Base-by-base conservation (phyloP, 2,797 vertebrate genomes). In the Megalops cyprinoides region DNA sequence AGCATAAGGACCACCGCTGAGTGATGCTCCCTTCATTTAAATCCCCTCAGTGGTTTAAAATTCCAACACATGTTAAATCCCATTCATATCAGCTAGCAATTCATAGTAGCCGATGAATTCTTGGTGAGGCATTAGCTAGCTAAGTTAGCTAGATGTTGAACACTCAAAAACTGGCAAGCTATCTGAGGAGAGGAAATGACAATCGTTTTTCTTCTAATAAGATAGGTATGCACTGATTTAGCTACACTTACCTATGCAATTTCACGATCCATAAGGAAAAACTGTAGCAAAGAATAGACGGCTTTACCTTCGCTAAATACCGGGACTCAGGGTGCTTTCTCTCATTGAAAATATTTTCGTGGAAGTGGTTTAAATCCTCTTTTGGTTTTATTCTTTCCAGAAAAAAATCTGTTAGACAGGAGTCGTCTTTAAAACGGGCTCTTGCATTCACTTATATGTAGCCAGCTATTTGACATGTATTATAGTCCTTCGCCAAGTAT, bases 401-500 rank as follows among this genome's bases (percentile, higher is more conserved):
- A 69, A 42, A 14, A 37, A 39, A 3, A 2, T 42, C 31, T 69
- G 42, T 37, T 20, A 6, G 42, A n/a, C n/a, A n/a, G n/a, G 14
- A 42, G 20, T 69, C 18, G 12, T 69, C 34, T 39, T 39, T 6
- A 69, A 69, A 69, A 69, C 20, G 31, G 4, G 7, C 37, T 15
- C 42, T 39, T 39, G 65, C 34, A 39, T 69, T 65, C 65, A 39
- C 65, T 69, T 37, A 7, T 6, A 69, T 42, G 31, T 14, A 62
- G 65, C 37, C 65, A 69, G 34, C 65, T 69, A 69, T 31, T 69
- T 69, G 65, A 69, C 65, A 69, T 69, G 65, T 15, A 69, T 60
- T 60, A 60, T 69, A 69, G 65, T 69, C 65, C 34, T 39, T 69
- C 65, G 65, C 37, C 65, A 69, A 18, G 65, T 39, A 69, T 31